Evolutionary conservation across 2,888 invertebrate species (phyloP).

Genomic region (Apodemia zela): DNA sequence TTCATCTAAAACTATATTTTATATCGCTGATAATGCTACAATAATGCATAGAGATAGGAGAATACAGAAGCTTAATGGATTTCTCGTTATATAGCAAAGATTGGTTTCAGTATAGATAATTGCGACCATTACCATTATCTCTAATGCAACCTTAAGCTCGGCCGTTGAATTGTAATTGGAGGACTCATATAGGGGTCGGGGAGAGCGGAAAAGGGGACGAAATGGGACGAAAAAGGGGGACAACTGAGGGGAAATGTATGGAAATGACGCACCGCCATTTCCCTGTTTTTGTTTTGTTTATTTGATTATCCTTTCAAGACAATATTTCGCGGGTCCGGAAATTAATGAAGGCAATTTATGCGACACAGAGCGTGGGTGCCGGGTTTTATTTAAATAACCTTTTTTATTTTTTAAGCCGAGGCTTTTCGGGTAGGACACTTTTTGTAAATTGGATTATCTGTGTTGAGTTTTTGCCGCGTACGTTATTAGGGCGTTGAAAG

Average conservation of each 20-base stretch:
- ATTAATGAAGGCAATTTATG: slow-evolving; percentile 80
- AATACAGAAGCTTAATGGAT: slow-evolving; percentile 17
- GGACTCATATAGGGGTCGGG: slow-evolving; percentile 71
- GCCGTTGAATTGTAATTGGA: slow-evolving; percentile 72
- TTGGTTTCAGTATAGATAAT: slow-evolving; percentile 40
- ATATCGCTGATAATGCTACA: background rate
- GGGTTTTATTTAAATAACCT: slow-evolving; percentile 76
- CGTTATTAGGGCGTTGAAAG: slow-evolving; percentile 30
- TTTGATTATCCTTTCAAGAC: slow-evolving; percentile 81
- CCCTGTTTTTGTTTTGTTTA: slow-evolving; percentile 80
- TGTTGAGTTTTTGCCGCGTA: slow-evolving; percentile 40
- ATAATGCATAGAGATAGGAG: slow-evolving; percentile 1
- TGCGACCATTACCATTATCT: slow-evolving; percentile 45
- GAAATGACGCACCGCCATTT: slow-evolving; percentile 80
- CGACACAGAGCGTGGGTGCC: slow-evolving; percentile 66
- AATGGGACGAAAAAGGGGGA: slow-evolving; percentile 62
- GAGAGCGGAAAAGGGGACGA: slow-evolving; percentile 57
- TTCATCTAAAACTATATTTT: background rate
- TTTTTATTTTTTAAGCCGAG: slow-evolving; percentile 51
- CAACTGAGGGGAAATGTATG: slow-evolving; percentile 61
- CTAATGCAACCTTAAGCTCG: slow-evolving; percentile 73
- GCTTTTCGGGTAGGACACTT: slow-evolving; percentile 61
- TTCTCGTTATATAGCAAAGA: slow-evolving; percentile 26
- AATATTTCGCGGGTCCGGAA: slow-evolving; percentile 79
- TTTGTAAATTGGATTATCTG: slow-evolving; percentile 69